Base-by-base conservation (phyloP, 2,888 invertebrate genomes). In the Cheiracanthium punctorium region DNA sequence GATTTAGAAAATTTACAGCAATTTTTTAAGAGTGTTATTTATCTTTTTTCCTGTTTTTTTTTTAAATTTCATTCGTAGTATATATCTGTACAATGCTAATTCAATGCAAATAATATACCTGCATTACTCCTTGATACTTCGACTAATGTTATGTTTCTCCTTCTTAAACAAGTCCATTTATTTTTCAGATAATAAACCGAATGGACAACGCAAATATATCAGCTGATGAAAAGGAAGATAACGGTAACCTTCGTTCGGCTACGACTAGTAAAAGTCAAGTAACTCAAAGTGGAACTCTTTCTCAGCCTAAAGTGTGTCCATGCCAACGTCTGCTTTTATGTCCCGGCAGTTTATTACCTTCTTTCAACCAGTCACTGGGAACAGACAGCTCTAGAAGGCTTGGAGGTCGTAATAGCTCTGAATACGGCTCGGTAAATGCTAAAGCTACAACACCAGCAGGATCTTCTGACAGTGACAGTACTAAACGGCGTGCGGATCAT, bases 271-370 rank as follows among this genome's bases (percentile, higher is more conserved):
- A 65, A 32, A 29, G 37, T 14, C 67, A 17, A 17, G 30, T 76
- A 32, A 48, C 70, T 24, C 71, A 65, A 52, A 28, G 75, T 1
- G 32, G 58, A 29, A 37, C 71, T 12, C 70, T 43, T 20, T 65
- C 75, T 29, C 81, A 80, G n/a, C 86, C 80, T 24, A 72, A 64
- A 58, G 77, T 87, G 2, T 87, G 87, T 12, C 76, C 87, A 29
- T 87, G 87, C n/a, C 87, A 87, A 30, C 75, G 81, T 10, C 29
- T 87, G 1, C 77, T 87, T 32, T 29, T 87, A 2, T 87, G 87
- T 20, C 87, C 87, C 1, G 76, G 81, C 8, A 87, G 81, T 72
- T 72, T 87, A 12, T 33, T 87, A 7, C 80, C 87, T 52, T 75
- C 75, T 1, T 75, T 75, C 17, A 80, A 52, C n/a, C 79, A 77